A percentile compares a stretch with the other conserved stretches of the same genome.
phyloP scores from a whole-genome alignment of 2,888 invertebrate genomes.

The Nymphalis urticae region DNA sequence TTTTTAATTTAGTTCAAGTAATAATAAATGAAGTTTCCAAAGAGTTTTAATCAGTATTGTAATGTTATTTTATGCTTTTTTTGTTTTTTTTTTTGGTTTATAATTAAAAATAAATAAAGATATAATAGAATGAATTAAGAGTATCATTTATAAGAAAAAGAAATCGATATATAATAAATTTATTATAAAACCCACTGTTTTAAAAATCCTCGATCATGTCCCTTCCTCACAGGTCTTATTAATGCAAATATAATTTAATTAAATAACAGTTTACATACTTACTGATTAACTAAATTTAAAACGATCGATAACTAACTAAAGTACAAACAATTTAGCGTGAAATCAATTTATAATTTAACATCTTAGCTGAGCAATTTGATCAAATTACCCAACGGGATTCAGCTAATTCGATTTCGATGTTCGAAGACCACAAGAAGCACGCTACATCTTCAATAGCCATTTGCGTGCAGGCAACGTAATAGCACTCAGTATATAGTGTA shows the following conservation, averaged over 20 bases:
- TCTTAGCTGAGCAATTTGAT: neutral
- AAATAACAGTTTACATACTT: no score
- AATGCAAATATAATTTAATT: no score
- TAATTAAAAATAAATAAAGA: no score
- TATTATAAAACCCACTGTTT: no score
- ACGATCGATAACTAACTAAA: neutral
- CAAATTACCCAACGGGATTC: conserved; percentile 12
- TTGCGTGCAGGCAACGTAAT: conserved; percentile 13
- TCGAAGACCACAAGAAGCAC: conserved; percentile 31
- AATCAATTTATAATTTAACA: conserved; percentile 1
- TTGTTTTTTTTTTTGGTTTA: no score
- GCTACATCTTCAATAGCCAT: conserved; percentile 15
- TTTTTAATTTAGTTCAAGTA: neutral
- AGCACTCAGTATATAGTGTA: neutral
- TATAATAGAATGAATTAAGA: no score
- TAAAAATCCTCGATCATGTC: no score
- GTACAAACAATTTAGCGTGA: neutral
- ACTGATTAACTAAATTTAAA: no score
- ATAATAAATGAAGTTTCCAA: neutral
- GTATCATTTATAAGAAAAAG: no score
- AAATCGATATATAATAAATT: no score
- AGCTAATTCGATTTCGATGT: conserved; percentile 31
- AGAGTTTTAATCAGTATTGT: neutral
- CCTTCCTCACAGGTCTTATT: no score
- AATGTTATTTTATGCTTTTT: no score